phyloP scores from a whole-genome alignment of 30 jellyfish, hydroid and myxozoan genomes.

The Rhopilema esculentum region DNA sequence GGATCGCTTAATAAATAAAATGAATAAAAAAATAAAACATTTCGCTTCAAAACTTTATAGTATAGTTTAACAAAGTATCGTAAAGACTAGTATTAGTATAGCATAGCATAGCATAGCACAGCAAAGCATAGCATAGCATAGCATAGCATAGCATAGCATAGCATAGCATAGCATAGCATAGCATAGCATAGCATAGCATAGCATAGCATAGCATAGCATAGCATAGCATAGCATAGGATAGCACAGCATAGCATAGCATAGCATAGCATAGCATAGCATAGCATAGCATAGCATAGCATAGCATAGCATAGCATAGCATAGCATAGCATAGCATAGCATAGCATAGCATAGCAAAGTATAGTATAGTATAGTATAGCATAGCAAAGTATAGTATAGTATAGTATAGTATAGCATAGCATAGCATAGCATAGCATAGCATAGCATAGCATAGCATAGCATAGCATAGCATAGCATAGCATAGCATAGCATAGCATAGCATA shows the following conservation, averaged over 20 bases:
- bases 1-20: slow-evolving; percentile 58
- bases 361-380: neutral
- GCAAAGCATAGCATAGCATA: no score
- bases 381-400: neutral
- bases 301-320: neutral
- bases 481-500: no score
- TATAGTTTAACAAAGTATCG: no score
- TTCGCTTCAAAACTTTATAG: no score
- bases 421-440: no score
- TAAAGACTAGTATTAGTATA: no score
- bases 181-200: no score
- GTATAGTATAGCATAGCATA: neutral
- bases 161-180: no score
- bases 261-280: neutral
- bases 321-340: neutral
- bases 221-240: neutral
- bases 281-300: neutral
- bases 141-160: no score
- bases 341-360: neutral
- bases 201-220: neutral
- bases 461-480: no score
- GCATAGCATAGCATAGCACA: no score
- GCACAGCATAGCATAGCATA: neutral
- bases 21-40: neutral
- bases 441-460: no score